Evolutionary conservation across 92 coral and sea anemone genomes (phyloP).

Genomic region (Ricordea florida): DNA sequence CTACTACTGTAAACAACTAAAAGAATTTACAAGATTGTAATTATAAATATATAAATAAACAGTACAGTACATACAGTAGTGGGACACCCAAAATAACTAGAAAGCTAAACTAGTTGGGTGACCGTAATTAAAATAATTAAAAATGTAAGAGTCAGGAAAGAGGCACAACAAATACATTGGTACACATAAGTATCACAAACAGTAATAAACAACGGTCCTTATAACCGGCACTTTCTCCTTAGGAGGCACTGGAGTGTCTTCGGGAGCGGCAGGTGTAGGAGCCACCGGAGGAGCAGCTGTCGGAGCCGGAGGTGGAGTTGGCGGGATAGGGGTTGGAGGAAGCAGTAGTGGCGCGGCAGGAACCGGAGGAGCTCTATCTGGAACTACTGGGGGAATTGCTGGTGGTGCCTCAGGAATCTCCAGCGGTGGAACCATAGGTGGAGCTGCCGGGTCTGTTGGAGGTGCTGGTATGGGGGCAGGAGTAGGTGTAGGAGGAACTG

Average conservation of each 20-base stretch:
- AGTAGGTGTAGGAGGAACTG: background rate
- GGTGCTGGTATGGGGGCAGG: background rate
- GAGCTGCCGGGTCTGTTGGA: background rate
- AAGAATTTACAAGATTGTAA: too few relatives aligned
- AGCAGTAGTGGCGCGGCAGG: background rate
- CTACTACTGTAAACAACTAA: too few relatives aligned
- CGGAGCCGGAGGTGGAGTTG: slow-evolving; percentile 5
- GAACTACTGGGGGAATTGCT: background rate
- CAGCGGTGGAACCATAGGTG: background rate
- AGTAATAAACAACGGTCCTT: too few relatives aligned
- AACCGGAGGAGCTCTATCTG: background rate
- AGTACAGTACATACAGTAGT: too few relatives aligned
- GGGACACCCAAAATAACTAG: too few relatives aligned
- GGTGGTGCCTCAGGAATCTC: background rate
- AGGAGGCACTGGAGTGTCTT: background rate
- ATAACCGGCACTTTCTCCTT: background rate
- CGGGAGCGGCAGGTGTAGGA: background rate
- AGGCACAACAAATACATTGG: too few relatives aligned
- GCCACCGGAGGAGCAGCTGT: background rate
- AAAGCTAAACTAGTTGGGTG: too few relatives aligned
- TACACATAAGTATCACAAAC: background rate
- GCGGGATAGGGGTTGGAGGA: slow-evolving; percentile 6
- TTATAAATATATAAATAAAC: too few relatives aligned
- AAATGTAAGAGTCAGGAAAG: too few relatives aligned
- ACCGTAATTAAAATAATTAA: too few relatives aligned